Percentiles rank a stretch among this genome's conserved stretches.
Evolutionary conservation across 2,888 invertebrate genomes (phyloP).

Genomic region (Lasioglossum pauxillum): DNA sequence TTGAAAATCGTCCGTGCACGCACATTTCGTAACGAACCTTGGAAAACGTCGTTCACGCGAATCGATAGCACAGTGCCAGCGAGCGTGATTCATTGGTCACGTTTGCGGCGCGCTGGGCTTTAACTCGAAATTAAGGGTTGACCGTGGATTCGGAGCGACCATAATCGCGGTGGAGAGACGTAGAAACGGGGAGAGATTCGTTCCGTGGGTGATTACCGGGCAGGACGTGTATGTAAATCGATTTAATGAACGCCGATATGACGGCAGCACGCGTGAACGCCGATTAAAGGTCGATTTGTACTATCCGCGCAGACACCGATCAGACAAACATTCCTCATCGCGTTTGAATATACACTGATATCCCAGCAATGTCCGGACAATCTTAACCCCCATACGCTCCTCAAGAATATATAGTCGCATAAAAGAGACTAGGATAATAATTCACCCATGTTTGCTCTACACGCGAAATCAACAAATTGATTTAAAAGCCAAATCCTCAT

Average conservation of each 20-base stretch:
- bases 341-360: too few species aligned
- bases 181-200: not conserved
- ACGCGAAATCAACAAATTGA: too few species aligned
- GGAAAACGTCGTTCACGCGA: constrained; percentile 31
- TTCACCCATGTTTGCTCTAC: too few species aligned
- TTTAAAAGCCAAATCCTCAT: too few species aligned
- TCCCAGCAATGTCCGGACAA: too few species aligned
- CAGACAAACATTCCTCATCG: too few species aligned
- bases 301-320: too few species aligned
- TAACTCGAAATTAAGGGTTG: constrained; percentile 17
- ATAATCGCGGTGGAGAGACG: not conserved
- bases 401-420: too few species aligned
- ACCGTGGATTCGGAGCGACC: not conserved
- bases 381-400: too few species aligned
- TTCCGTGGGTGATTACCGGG: not conserved
- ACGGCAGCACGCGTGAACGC: not conserved
- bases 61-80: constrained; percentile 35
- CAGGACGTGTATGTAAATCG: not conserved
- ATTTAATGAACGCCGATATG: not conserved
- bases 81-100: constrained; percentile 44
- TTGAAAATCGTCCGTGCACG: constrained; percentile 10
- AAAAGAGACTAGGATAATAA: too few species aligned
- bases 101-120: constrained; percentile 2
- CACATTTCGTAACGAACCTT: constrained; percentile 2
- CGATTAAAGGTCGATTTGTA: not conserved